Evolutionary conservation across 2,797 vertebrate species (phyloP).

Genomic region (Lateolabrax maculatus): DNA sequence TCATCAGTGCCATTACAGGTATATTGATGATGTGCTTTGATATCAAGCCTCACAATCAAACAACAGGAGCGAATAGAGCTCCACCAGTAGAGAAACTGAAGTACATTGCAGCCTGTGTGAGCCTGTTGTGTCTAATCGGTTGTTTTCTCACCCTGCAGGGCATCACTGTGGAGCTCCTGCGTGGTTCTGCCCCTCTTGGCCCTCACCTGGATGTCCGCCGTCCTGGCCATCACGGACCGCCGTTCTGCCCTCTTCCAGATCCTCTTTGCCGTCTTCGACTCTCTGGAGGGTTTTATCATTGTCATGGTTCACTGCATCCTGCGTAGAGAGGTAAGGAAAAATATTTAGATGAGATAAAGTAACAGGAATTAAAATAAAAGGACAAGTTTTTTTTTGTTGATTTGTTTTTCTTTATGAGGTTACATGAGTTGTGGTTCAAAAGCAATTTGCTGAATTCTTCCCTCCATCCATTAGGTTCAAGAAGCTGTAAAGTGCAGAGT

Average conservation of each 20-base stretch:
- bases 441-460: constrained; percentile 24
- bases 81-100: constrained; percentile 13
- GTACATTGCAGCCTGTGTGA: background rate
- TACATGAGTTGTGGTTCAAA: constrained; percentile 22
- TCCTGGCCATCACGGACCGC: constrained; percentile 97
- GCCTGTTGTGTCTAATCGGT: constrained; percentile 44
- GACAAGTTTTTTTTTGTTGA: background rate
- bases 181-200: constrained; percentile 98
- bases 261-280: constrained; percentile 98
- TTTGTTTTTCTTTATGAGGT: constrained; percentile 17
- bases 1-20: constrained; percentile 61
- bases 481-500: constrained; percentile 99
- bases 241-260: constrained; percentile 99
- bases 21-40: constrained; percentile 60
- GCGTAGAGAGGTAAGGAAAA: constrained; percentile 90
- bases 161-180: constrained; percentile 98
- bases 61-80: constrained; percentile 16
- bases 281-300: constrained; percentile 97
- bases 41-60: constrained; percentile 50
- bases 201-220: constrained; percentile 99
- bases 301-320: constrained; percentile 99
- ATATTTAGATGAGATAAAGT: constrained; percentile 2
- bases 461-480: constrained; percentile 89
- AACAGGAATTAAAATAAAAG: constrained; percentile 3
- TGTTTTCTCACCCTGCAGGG: constrained; percentile 83